A percentile compares a stretch with the other conserved stretches of the same genome.
Conservation (phyloP, 2,797 vertebrate genomes). For the Neosalanx taihuensis region DNA sequence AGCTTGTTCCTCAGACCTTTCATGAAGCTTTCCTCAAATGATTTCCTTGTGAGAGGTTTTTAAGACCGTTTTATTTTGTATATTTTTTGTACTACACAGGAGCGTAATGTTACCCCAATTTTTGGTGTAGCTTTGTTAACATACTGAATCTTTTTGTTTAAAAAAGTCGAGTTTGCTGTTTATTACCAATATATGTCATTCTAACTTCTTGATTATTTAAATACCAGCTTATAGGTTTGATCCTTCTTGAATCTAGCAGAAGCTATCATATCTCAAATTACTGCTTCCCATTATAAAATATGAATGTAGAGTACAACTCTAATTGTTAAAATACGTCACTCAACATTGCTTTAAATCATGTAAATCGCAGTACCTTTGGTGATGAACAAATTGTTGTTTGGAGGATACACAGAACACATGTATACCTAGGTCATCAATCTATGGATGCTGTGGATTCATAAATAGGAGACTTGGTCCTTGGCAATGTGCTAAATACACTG, state of each 20-base stretch:
- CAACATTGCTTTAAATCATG: not conserved
- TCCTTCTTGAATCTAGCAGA: not conserved
- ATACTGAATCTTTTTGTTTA: not conserved
- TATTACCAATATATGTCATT: not conserved
- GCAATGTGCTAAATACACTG: conserved; percentile 25
- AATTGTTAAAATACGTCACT: not conserved
- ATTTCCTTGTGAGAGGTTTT: conserved; percentile 26
- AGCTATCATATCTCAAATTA: not conserved
- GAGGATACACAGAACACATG: no score
- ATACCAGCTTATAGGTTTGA: conserved; percentile 8
- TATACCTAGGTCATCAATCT: not conserved
- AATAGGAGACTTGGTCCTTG: not conserved
- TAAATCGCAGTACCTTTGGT: no score
- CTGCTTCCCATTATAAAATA: not conserved
- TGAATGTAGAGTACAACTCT: not conserved
- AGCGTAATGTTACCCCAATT: conserved; percentile 2
- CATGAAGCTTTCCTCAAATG: conserved; percentile 31
- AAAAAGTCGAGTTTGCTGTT: conserved; percentile 3
- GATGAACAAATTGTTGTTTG: no score
- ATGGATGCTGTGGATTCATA: no score
- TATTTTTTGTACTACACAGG: conserved; percentile 27
- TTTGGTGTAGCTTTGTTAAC: not conserved
- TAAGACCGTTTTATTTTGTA: conserved; percentile 19
- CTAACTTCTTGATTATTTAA: not conserved
- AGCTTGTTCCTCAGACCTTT: conserved; percentile 27